A percentile compares a stretch with the other conserved stretches of the same genome.
Evolutionary conservation across 64 coral and sea anemone genomes (phyloP).

Genomic region (Montipora capricornis): DNA sequence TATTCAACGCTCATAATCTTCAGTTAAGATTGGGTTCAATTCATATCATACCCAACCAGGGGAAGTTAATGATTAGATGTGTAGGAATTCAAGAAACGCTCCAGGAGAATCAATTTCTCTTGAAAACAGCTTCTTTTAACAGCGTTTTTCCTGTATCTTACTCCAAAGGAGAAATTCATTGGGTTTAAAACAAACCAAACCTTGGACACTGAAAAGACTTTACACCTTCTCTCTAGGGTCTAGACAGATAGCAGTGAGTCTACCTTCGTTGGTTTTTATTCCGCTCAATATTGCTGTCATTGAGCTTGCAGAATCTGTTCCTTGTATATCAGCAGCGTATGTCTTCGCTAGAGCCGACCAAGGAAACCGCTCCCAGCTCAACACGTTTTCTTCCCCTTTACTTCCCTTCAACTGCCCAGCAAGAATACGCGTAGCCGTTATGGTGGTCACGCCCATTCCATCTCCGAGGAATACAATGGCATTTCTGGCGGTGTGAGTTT

Average conservation of each 20-base stretch:
- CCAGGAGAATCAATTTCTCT: no score
- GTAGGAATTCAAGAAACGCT: no score
- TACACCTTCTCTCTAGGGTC: background rate
- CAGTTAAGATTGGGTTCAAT: no score
- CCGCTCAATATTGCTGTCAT: constrained; percentile 80
- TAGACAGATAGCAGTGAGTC: background rate
- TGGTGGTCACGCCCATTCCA: constrained; percentile 68
- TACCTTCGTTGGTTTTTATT: constrained; percentile 81
- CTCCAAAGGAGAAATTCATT: no score
- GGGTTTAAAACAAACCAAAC: no score
- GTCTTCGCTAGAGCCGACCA: constrained; percentile 91
- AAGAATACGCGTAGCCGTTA: constrained; percentile 63
- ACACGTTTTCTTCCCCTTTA: constrained; percentile 58
- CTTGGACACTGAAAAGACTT: no score
- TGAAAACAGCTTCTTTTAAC: no score
- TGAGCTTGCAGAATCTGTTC: constrained; percentile 89
- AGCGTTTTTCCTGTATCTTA: no score
- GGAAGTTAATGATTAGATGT: no score
- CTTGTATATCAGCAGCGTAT: constrained; percentile 83
- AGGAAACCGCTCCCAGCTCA: constrained; percentile 86
- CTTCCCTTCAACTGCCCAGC: constrained; percentile 48
- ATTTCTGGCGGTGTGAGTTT: constrained; percentile 52
- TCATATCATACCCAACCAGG: no score
- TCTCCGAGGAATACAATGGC: constrained; percentile 66
- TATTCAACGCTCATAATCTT: no score